Evolutionary conservation across 2,888 invertebrate species (phyloP).

Genomic region (Fragum sueziense): DNA sequence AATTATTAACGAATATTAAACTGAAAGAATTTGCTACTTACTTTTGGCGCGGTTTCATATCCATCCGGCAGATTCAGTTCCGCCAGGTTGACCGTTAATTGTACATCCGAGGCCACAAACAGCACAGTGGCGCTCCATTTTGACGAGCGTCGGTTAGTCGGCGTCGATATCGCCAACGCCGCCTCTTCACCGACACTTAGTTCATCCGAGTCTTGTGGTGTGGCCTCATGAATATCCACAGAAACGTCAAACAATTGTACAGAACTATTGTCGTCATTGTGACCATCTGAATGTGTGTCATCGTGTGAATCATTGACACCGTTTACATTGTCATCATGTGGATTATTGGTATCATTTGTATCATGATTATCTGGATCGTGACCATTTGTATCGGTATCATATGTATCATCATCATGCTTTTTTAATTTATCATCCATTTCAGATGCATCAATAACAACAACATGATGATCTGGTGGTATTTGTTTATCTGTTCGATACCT

Average conservation of each 20-base stretch:
- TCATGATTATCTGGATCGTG: no score
- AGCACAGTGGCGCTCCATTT: conserved; percentile 69
- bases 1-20: no score
- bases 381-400: neutral
- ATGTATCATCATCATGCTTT: conserved; percentile 1
- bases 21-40: neutral
- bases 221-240: conserved; percentile 47
- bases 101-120: conserved; percentile 70
- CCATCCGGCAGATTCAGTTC: conserved; percentile 64
- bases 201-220: neutral
- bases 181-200: conserved; percentile 6
- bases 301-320: neutral
- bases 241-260: conserved; percentile 48
- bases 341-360: neutral
- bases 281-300: neutral
- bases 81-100: conserved; percentile 67
- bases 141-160: conserved; percentile 48
- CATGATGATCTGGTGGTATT: neutral
- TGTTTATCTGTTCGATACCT: conserved; percentile 15
- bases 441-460: neutral
- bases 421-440: neutral
- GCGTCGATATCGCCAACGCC: conserved; percentile 18
- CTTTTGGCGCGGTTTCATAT: conserved; percentile 51
- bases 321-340: no score
- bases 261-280: neutral